These are phyloP conservation scores for Gnatocerus cornutus DNA, from an alignment of 2,888 invertebrate genomes.

Conservation along the genomic window DNA sequence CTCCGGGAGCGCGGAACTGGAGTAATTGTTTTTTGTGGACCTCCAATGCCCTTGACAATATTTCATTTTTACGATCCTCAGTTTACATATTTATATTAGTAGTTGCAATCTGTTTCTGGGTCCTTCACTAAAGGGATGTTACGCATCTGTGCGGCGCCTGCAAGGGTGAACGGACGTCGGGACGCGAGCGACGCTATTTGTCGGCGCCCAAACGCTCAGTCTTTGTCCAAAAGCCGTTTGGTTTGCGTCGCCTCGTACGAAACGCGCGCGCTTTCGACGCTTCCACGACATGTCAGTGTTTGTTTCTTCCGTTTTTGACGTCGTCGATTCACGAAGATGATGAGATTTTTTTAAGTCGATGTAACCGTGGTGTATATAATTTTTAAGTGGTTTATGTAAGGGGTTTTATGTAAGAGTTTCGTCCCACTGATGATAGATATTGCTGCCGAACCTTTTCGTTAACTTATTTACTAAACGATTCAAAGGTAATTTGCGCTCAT, in stretches of 20 bases:
- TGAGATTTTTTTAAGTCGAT: slow-evolving; percentile 47
- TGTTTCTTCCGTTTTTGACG: slow-evolving; percentile 40
- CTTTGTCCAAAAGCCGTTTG: slow-evolving; percentile 59
- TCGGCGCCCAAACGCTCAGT: slow-evolving; percentile 59
- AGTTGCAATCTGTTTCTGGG: slow-evolving; percentile 49
- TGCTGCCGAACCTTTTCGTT: slow-evolving; percentile 19
- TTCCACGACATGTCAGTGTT: slow-evolving; percentile 46
- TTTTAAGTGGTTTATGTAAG: slow-evolving; percentile 59
- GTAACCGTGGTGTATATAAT: slow-evolving; percentile 54
- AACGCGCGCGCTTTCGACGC: slow-evolving; percentile 52
- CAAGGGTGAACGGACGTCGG: slow-evolving; percentile 65
- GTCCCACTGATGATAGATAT: slow-evolving; percentile 44
- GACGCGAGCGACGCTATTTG: slow-evolving; percentile 55
- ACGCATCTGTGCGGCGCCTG: slow-evolving; percentile 64
- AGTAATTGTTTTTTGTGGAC: not conserved
- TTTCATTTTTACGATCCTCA: slow-evolving; percentile 18
- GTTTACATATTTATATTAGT: slow-evolving; percentile 21
- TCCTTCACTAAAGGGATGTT: slow-evolving; percentile 52
- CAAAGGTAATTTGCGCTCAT: slow-evolving; percentile 13
- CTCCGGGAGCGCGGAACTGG: not conserved
- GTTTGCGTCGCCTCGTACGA: slow-evolving; percentile 54
- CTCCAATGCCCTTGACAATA: not conserved
- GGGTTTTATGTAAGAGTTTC: slow-evolving; percentile 29
- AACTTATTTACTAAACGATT: not conserved
- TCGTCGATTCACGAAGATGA: slow-evolving; percentile 29